phyloP scores from a whole-genome alignment of 2,797 vertebrate species.

The Hippopotamyrus pictus region DNA sequence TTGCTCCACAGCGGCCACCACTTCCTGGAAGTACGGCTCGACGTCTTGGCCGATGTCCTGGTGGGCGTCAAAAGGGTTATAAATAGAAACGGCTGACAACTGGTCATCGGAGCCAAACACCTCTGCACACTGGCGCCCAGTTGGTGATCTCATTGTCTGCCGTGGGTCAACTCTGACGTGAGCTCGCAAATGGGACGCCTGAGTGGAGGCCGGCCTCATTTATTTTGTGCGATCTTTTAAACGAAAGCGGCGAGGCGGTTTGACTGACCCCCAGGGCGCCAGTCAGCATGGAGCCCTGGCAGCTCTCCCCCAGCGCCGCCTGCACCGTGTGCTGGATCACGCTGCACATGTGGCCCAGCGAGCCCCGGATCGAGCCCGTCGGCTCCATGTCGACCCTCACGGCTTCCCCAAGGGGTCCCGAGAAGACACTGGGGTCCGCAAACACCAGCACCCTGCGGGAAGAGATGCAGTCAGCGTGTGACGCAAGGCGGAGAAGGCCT shows the following conservation, averaged over 20 bases:
- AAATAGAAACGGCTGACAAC: constrained; percentile 12
- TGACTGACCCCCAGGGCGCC: constrained; percentile 61
- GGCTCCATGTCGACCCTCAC: constrained; percentile 63
- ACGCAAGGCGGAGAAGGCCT: too few relatives aligned
- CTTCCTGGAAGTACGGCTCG: constrained; percentile 76
- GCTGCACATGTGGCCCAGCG: constrained; percentile 26
- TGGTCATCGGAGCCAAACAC: constrained; percentile 24
- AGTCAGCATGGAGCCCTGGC: constrained; percentile 43
- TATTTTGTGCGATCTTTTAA: not conserved
- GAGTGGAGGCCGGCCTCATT: not conserved
- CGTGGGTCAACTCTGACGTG: not conserved
- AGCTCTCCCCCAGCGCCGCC: constrained; percentile 55
- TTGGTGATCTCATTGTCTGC: constrained; percentile 11
- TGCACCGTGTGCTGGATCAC: constrained; percentile 64
- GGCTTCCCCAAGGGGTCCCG: constrained; percentile 61
- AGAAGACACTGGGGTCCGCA: constrained; percentile 77
- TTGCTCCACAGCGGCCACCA: constrained; percentile 67
- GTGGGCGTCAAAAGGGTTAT: constrained; percentile 25
- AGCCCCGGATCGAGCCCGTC: constrained; percentile 47
- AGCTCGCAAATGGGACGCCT: not conserved
- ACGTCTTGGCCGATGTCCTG: constrained; percentile 67
- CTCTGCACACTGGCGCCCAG: not conserved
- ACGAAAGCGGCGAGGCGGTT: constrained; percentile 17
- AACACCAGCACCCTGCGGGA: constrained; percentile 78
- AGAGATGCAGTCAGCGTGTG: not conserved